Evolutionary conservation across 1,140 invertebrate species (phyloP), one percentile per base, ranked within the genome.

Genomic region (Copidosoma floridanum): DNA sequence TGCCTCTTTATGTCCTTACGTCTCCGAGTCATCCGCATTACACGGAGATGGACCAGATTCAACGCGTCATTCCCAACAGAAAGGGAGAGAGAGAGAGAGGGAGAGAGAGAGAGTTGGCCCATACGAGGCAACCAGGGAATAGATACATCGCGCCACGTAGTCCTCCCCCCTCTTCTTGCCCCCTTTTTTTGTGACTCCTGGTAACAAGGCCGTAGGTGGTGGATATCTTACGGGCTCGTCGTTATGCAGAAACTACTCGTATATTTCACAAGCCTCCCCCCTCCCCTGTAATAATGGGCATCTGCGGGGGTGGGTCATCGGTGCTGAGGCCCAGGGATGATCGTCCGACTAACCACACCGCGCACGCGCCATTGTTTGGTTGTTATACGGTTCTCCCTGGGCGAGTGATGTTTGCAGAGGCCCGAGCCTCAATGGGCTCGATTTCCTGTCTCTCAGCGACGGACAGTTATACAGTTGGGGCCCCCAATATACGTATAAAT

Each of bases 271-370:
- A n/a, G n/a, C n/a, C n/a, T n/a, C n/a, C n/a, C n/a, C n/a, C n/a
- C n/a, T n/a, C 1, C 20, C 14, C 35, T 38, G 29, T 12, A 50
- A 57, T 57, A 57, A 57, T 57, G 37, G 47, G 21, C 24, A 20
- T 41, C 48, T 57, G 37, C n/a, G 44, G 18, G 14, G 2, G 11
- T n/a, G n/a, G n/a, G n/a, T n/a, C n/a, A n/a, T n/a, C n/a, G n/a
- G n/a, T 40, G 32, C 29, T 26, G 35, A 24, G 18, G 46, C n/a
- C n/a, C n/a, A n/a, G 50, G 50, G 50, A 59, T 53, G 57, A 59
- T 59, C 40, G 57, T 59, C 32, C 51, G 54, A 66, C 60, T 58
- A 64, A 66, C 53, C 51, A 38, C 24, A 47, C 27, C 43, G 41
- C 6, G 29, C 38, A 32, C 12, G 10, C 47, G 24, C 18, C 46